Evolutionary conservation across 2,797 vertebrate genomes (phyloP), one percentile per base, ranked within the genome.

Genomic region (Steatocranus sp.): DNA sequence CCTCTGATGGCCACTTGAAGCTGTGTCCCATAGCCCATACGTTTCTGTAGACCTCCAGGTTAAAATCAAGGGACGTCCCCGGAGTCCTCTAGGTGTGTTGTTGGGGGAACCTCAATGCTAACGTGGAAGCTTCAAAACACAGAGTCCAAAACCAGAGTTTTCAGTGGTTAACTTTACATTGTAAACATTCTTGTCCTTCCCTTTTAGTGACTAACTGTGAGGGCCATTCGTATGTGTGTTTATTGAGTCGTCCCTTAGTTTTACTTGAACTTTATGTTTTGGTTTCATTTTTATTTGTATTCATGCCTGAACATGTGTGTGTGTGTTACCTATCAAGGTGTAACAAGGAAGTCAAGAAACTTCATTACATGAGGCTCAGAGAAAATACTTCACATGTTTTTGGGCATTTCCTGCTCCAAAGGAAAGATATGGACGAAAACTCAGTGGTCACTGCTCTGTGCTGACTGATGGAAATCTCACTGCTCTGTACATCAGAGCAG

Each of bases 401-500:
- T 2, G 17, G 12, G 34, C 6, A 53, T 51, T 23, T 20, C 11
- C 27, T 32, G 27, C 4, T 75, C 32, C 15, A 2, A 20, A 51
- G 38, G 53, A 61, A 12, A 41, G 30, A 30, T 1, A n/a, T 58
- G 53, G 11, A 15, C 0, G 11, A 0, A 46, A 73, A 12, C 15
- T 46, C 9, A 27, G 20, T 4, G 50, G 6, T 54, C 23, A 8
- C 0, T 66, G 82, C 23, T 4, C 38, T 1, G 23, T 11, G 49
- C 53, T n/a, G 53, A 78, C 51, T 2, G 41, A 56, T 83, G 82
- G 78, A 88, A 84, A 79, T 53, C 74, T 79, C 4, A 30, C 76
- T 11, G 51, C 51, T 49, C 30, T 1, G 5, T 17, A 41, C 78
- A 58, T 27, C 75, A 0, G 79, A 86, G 86, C 91, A 87, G 85